Base-by-base conservation (phyloP, 1,140 invertebrate species). In the Pemphigus obesinymphae region DNA sequence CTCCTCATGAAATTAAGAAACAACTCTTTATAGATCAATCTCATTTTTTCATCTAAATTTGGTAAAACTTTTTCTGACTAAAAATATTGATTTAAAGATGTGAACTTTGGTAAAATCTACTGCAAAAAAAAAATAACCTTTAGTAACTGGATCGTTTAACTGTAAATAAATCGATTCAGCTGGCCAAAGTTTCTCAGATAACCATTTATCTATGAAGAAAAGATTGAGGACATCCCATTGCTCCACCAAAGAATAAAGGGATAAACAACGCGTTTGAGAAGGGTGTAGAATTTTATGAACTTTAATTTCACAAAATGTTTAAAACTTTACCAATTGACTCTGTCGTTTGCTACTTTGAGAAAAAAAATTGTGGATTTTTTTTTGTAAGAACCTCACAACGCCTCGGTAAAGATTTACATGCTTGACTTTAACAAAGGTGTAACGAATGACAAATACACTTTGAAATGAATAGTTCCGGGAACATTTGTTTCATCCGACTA, bases 381-480 rank as follows among this genome's bases (percentile, higher is more conserved):
- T 15, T 11, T 50, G 48, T 1, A 50, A 50, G 17, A 20, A 17
- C 48, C 15, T 50, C 48, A 4, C 13, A 50, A 17, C 48, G 13
- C 17, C 48, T 50, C 4, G 15, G 48, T 50, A 50, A 50, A 17
- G 48, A 50, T 50, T 34, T 13, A 34, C 83, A 83, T 6, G 82
- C 83, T n/a, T 75, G 31, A 75, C 66, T 75, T 43, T 66, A 82
- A 83, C 83, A 83, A 13, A 82, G 43, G 31, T 53, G 66, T 40
- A 84, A 76, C 1, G 82, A 83, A 43, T 84, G 84, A 31, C 84
- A 84, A n/a, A 83, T 82, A 72, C 84, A 84, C 45, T 84, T 83
- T 66, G 84, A 17, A 20, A 50, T 20, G 17, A 50, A 50, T n/a
- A 5, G 17, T 15, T 15, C 48, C 5, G 48, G 48, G 17, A 50